Conservation (phyloP, 2,797 vertebrate genomes). For the Pangasius mekongensis region DNA sequence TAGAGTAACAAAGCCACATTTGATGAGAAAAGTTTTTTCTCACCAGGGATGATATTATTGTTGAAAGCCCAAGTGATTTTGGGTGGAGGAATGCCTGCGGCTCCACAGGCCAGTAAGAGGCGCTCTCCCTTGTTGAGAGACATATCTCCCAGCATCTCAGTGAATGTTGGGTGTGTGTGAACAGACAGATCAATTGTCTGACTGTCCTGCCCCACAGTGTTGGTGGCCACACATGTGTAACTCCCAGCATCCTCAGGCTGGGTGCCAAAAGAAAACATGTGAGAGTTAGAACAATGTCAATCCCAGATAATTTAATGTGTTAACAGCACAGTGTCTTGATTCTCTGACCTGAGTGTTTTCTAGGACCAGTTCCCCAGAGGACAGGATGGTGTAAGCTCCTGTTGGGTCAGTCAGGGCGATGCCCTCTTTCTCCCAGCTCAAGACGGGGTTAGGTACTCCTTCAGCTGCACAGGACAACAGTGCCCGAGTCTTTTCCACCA, state of each 20-base stretch:
- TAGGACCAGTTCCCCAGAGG: slow-evolving; percentile 86
- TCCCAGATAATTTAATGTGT: too few relatives aligned
- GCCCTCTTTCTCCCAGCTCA: slow-evolving; percentile 86
- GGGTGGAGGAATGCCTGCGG: slow-evolving; percentile 83
- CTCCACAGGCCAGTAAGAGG: slow-evolving; percentile 84
- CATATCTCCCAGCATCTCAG: slow-evolving; percentile 84
- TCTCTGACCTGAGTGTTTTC: slow-evolving; percentile 79
- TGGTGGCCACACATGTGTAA: slow-evolving; percentile 90
- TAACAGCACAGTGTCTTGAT: background rate
- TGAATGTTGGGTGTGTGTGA: slow-evolving; percentile 86
- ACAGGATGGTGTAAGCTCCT: slow-evolving; percentile 80
- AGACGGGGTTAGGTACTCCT: slow-evolving; percentile 84
- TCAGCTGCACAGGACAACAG: slow-evolving; percentile 83
- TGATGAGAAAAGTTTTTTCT: background rate
- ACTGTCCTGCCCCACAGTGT: slow-evolving; percentile 84
- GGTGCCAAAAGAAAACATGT: slow-evolving; percentile 2
- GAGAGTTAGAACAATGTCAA: background rate
- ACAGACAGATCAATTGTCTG: slow-evolving; percentile 77
- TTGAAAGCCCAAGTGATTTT: slow-evolving; percentile 93
- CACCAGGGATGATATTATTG: slow-evolving; percentile 91
- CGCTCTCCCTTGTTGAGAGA: slow-evolving; percentile 91
- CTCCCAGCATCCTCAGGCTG: slow-evolving; percentile 86
- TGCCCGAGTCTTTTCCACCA: slow-evolving; percentile 78
- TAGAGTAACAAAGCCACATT: background rate
- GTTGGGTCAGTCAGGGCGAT: slow-evolving; percentile 67